phyloP scores from a whole-genome alignment of 2,113 vertebrate genomes.

The Dipodomys merriami region DNA sequence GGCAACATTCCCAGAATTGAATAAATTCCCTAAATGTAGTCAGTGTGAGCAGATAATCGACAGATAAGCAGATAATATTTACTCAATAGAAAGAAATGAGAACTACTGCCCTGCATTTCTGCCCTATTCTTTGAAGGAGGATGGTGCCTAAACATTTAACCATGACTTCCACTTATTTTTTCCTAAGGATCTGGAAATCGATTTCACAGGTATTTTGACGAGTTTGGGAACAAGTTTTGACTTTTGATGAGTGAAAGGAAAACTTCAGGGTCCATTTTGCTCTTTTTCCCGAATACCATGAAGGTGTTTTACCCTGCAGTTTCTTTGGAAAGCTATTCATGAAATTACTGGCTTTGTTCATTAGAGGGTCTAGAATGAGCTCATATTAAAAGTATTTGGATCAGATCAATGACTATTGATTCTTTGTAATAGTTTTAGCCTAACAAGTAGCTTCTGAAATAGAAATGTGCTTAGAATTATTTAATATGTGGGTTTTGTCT shows the following conservation, averaged over 20 bases:
- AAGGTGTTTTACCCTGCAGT: background rate
- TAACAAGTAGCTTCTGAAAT: background rate
- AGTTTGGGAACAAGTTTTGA: background rate
- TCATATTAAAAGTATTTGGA: background rate
- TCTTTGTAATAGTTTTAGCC: conserved; percentile 20
- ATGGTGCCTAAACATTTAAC: background rate
- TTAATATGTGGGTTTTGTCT: background rate
- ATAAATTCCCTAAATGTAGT: background rate
- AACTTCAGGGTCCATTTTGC: background rate
- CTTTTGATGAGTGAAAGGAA: background rate
- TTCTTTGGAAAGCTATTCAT: background rate
- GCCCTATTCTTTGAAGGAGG: background rate
- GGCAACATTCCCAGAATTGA: background rate
- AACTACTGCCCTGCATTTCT: background rate
- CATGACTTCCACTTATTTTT: background rate
- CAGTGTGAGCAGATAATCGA: background rate
- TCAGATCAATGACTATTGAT: background rate
- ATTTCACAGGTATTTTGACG: background rate
- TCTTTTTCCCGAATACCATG: background rate
- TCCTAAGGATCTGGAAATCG: background rate
- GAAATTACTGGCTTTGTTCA: background rate
- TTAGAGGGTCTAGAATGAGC: background rate
- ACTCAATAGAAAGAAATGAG: background rate
- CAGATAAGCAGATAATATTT: background rate
- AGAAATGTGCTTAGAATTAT: background rate